Evolutionary conservation across 2,113 vertebrate species (phyloP).

Genomic region (Pelobates fuscus): DNA sequence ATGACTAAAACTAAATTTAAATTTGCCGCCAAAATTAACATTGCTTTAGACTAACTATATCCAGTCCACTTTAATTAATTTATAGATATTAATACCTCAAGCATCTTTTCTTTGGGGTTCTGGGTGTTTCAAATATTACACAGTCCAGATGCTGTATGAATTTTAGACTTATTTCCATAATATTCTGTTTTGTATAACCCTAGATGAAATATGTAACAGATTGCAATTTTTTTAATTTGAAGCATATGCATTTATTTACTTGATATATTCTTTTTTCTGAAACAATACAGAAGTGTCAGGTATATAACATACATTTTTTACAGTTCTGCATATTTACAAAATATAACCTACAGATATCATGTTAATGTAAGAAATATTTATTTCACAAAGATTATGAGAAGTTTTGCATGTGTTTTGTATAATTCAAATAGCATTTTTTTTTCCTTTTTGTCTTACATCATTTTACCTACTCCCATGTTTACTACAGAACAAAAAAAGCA

Average conservation of each 20-base stretch:
- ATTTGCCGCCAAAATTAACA: too few relatives aligned
- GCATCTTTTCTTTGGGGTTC: too few relatives aligned
- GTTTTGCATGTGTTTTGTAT: not conserved
- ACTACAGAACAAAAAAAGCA: too few relatives aligned
- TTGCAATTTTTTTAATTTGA: not conserved
- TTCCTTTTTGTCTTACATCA: too few relatives aligned
- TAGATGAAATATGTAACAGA: not conserved
- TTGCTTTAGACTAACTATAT: too few relatives aligned
- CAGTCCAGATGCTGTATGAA: too few relatives aligned
- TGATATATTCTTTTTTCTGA: not conserved
- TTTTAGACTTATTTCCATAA: too few relatives aligned
- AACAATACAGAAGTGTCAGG: not conserved
- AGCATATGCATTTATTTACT: slow-evolving; percentile 4
- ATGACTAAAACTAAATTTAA: too few relatives aligned
- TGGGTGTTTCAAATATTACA: too few relatives aligned
- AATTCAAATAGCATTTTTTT: not conserved
- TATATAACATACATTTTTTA: slow-evolving; percentile 10
- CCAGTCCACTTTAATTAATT: too few relatives aligned
- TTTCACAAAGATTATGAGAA: not conserved
- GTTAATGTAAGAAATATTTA: not conserved
- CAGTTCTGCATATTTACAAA: not conserved
- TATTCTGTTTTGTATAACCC: not conserved
- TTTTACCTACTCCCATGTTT: too few relatives aligned
- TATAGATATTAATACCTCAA: too few relatives aligned
- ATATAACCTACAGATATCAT: not conserved